Conservation (phyloP, 2,797 vertebrate genomes). For the Tragelaphus eurycerus region DNA sequence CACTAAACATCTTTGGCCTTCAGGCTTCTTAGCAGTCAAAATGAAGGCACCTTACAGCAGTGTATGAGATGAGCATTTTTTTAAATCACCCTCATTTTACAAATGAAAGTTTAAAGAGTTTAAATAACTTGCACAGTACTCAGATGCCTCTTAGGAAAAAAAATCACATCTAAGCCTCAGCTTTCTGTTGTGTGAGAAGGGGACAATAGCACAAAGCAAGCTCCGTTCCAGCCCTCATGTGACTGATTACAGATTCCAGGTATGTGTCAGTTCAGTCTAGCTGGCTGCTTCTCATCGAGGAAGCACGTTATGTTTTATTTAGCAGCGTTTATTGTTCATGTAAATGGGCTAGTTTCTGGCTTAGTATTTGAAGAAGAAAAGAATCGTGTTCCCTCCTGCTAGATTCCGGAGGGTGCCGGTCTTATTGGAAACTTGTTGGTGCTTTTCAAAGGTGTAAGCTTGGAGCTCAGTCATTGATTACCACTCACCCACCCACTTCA, state of each 20-base stretch:
- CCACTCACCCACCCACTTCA: neutral
- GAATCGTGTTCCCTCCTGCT: neutral
- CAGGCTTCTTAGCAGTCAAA: neutral
- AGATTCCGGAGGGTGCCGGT: neutral
- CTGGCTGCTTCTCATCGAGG: neutral
- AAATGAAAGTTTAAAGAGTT: neutral
- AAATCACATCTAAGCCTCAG: neutral
- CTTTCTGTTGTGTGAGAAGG: neutral
- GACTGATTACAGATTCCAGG: neutral
- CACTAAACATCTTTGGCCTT: neutral
- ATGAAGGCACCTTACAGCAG: neutral
- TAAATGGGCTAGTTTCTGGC: neutral
- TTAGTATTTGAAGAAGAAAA: neutral
- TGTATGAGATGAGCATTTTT: neutral
- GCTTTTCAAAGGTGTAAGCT: neutral
- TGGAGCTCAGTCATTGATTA: neutral
- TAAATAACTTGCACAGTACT: neutral
- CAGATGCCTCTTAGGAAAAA: neutral
- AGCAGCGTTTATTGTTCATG: neutral
- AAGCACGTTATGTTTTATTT: neutral
- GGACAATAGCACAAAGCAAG: neutral
- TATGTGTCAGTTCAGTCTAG: neutral
- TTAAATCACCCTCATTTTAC: neutral
- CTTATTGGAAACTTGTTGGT: neutral
- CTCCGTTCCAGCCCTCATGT: neutral